These are phyloP conservation scores for Maniola jurtina DNA, from an alignment of 1,140 invertebrate species.

Conservation along the genomic window DNA sequence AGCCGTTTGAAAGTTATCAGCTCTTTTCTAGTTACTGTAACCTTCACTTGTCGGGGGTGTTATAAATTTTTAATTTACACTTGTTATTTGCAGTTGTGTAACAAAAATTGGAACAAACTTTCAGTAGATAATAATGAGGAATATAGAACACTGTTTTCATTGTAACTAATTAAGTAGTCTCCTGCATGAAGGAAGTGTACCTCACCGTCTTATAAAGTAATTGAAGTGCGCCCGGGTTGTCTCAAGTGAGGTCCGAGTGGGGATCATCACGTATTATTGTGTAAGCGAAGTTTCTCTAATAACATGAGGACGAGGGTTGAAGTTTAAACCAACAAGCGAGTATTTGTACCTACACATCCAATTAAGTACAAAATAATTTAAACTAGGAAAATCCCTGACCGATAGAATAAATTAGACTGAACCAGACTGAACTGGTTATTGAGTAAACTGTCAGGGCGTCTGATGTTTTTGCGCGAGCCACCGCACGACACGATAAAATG, in stretches of 20 bases:
- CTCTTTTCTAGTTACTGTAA: too few relatives aligned
- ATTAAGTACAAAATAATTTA: not conserved
- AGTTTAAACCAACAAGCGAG: not conserved
- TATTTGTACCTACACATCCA: not conserved
- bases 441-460: not conserved
- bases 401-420: not conserved
- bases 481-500: too few relatives aligned
- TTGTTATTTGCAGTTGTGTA: too few relatives aligned
- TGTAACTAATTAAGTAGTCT: not conserved
- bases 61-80: too few relatives aligned
- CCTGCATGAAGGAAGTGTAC: not conserved
- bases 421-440: not conserved
- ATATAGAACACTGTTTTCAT: not conserved
- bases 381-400: not conserved
- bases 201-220: conserved; percentile 3
- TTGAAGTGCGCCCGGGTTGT: not conserved
- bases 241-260: conserved; percentile 5
- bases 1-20: too few relatives aligned
- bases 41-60: too few relatives aligned
- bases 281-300: conserved; percentile 6
- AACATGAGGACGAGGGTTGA: not conserved
- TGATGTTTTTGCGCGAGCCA: not conserved
- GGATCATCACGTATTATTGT: conserved; percentile 1
- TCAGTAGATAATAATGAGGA: too few relatives aligned
- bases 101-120: too few relatives aligned